Evolutionary conservation across 2,797 vertebrate genomes (phyloP), one percentile per base, ranked within the genome.

Genomic region (Gambelia wislizenii): DNA sequence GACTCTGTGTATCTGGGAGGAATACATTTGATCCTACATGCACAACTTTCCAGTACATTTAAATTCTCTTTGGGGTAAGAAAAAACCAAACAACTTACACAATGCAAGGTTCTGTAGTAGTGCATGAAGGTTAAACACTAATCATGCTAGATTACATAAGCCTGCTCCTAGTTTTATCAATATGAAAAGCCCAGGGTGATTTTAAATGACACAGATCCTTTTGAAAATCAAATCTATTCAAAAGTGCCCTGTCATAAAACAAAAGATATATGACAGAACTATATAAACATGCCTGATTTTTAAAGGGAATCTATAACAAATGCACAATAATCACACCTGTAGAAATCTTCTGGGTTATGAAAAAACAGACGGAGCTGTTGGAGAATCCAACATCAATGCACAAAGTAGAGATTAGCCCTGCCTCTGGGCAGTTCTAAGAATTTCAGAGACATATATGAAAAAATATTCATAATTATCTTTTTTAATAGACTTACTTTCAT

Each of bases 401-500:
- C 18, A 90, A 2, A 4, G 10, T 33, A 82, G 2, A 77, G 80
- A n/a, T 84, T 85, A 87, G 39, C 2, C 70, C 67, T 85, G 77
- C 47, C 82, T 80, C 30, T 27, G 85, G 61, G 36, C 70, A 54
- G 9, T 42, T 70, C 82, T 92, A 79, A 84, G 25, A 81, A 7
- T 27, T 67, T 59, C 16, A 27, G 22, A 3, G 33, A 33, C 78
- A 80, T 79, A 59, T 81, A 64, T n/a, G n/a, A n/a, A 74, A 70
- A 84, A 25, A 84, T 89, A 89, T 86, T 89, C 78, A 76, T 83
- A 74, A 77, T 90, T 86, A 90, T 42, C 3, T 83, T 67, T 89
- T 89, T 76, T n/a, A 88, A 85, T 74, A 81, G 47, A 76, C 30
- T 44, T 86, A 81, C 75, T 77, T 81, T 84, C 67, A 75, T 82